Evolutionary conservation across 2,888 invertebrate species (phyloP).

Genomic region (Ametastegia equiseti): DNA sequence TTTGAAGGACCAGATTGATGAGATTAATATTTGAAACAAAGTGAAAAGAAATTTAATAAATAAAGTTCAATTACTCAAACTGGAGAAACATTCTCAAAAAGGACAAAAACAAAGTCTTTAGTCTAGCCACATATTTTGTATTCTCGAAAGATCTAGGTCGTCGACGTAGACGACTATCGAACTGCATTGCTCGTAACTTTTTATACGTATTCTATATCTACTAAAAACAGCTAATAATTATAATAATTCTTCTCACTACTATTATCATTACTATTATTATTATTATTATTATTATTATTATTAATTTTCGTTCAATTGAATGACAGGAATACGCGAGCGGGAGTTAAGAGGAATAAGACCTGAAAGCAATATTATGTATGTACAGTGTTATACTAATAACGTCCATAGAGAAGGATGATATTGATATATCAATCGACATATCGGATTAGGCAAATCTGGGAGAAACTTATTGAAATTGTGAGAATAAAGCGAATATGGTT

Average conservation of each 20-base stretch:
- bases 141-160: not conserved
- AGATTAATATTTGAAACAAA: too few relatives aligned
- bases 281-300: not conserved
- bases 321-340: not conserved
- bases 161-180: not conserved
- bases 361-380: slow-evolving; percentile 44
- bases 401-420: not conserved
- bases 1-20: too few relatives aligned
- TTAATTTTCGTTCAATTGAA: not conserved
- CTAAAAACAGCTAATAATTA: not conserved
- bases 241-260: not conserved
- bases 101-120: not conserved
- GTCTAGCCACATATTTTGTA: slow-evolving; percentile 16
- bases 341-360: not conserved
- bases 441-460: slow-evolving; percentile 8
- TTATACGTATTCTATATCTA: slow-evolving; percentile 28
- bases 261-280: not conserved
- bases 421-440: slow-evolving; percentile 18
- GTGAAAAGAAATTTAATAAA: not conserved
- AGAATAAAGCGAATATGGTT: not conserved
- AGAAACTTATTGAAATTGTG: not conserved
- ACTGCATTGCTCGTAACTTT: slow-evolving; percentile 16
- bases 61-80: slow-evolving; percentile 4
- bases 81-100: not conserved
- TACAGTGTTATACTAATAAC: slow-evolving; percentile 37